These are phyloP conservation scores for Drosophila sulfurigaster DNA, from an alignment of 1,140 invertebrate species.

Conservation along the genomic window DNA sequence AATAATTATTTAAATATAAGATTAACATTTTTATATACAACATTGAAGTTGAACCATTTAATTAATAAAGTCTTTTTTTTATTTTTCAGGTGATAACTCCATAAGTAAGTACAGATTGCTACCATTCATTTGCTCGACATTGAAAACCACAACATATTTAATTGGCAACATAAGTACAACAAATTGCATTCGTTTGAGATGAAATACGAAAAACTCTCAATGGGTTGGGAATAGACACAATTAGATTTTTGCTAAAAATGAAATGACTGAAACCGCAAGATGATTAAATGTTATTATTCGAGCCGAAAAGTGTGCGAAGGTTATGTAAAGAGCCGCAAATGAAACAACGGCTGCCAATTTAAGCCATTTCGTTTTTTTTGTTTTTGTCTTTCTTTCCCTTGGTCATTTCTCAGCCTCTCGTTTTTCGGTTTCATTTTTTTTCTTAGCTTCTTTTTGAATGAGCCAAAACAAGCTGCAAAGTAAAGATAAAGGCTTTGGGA, in stretches of 20 bases:
- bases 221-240: conserved; percentile 13
- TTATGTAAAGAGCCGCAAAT: conserved; percentile 39
- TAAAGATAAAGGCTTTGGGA: conserved; percentile 48
- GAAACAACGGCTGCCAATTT: conserved; percentile 49
- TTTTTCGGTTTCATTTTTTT: conserved; percentile 22
- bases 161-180: conserved; percentile 65
- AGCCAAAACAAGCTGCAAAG: conserved; percentile 49
- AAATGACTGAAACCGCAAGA: conserved; percentile 50
- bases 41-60: neutral
- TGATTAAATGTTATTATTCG: conserved; percentile 71
- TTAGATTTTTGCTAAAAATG: conserved; percentile 27
- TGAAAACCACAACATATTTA: conserved; percentile 59
- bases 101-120: conserved; percentile 77
- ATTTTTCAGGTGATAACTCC: conserved; percentile 81
- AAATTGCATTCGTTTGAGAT: conserved; percentile 73
- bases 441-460: conserved; percentile 29
- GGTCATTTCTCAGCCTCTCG: conserved; percentile 38
- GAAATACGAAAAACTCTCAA: conserved; percentile 21
- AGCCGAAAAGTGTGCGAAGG: conserved; percentile 44
- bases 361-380: conserved; percentile 46
- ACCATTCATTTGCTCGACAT: conserved; percentile 51
- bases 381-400: conserved; percentile 48
- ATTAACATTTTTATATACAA: neutral
- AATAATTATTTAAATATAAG: neutral
- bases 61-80: conserved; percentile 8